Percentiles rank a stretch among this genome's conserved stretches.
These are phyloP conservation scores for Branchellion lobata DNA, from an alignment of 2,888 invertebrate genomes.

Conservation along the genomic window DNA sequence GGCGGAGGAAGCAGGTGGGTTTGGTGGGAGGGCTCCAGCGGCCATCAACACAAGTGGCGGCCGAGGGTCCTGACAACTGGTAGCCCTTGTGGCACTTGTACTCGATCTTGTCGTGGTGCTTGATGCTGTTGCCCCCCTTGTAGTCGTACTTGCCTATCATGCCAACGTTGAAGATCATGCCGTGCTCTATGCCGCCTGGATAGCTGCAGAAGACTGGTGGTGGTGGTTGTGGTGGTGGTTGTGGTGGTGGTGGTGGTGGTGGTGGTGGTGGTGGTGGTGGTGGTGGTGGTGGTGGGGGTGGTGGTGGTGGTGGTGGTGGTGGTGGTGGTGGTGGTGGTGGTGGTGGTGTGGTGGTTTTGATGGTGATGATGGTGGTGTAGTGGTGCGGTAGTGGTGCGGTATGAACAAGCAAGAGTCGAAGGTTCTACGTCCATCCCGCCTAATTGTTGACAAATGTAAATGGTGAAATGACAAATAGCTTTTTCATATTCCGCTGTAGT, in stretches of 20 bases:
- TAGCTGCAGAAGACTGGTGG: slow-evolving; percentile 64
- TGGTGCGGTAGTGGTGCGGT: no score
- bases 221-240: neutral
- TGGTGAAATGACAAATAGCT: no score
- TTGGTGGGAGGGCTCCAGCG: slow-evolving; percentile 83
- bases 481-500: neutral
- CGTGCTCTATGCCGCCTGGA: slow-evolving; percentile 83
- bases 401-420: no score
- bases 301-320: no score
- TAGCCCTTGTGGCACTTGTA: slow-evolving; percentile 60
- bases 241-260: neutral
- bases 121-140: slow-evolving; percentile 70
- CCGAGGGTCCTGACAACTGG: slow-evolving; percentile 59
- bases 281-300: neutral
- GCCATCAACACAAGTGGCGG: slow-evolving; percentile 89
- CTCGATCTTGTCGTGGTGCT: slow-evolving; percentile 57
- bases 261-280: neutral
- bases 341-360: no score
- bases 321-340: no score
- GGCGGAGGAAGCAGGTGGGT: slow-evolving; percentile 49
- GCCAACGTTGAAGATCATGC: slow-evolving; percentile 85
- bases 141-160: slow-evolving; percentile 96
- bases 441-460: no score
- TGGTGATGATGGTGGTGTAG: no score
- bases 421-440: no score